These are phyloP conservation scores for Eulithis prunata DNA, from an alignment of 2,888 invertebrate genomes.

Conservation along the genomic window DNA sequence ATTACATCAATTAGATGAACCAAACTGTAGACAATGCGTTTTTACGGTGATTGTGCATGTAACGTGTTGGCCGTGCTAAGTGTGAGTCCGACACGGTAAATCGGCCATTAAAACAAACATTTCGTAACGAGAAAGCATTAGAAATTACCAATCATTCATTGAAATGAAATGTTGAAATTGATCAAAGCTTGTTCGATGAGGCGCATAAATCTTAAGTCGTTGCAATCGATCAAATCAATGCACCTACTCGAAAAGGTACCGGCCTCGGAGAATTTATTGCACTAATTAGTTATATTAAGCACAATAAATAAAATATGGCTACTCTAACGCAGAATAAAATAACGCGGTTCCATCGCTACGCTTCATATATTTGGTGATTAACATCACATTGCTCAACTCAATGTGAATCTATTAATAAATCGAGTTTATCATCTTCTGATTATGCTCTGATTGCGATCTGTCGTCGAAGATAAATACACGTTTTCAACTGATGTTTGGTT, in stretches of 20 bases:
- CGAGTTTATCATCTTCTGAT: conserved; percentile 29
- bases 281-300: conserved; percentile 1
- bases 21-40: conserved; percentile 30
- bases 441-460: conserved; percentile 25
- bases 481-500: conserved; percentile 32
- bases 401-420: conserved; percentile 34
- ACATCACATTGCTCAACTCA: conserved; percentile 28
- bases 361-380: conserved; percentile 38
- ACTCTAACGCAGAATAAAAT: conserved; percentile 9
- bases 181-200: conserved; percentile 51
- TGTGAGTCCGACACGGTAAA: conserved; percentile 32
- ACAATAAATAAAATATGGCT: conserved; percentile 4
- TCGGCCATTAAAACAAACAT: conserved; percentile 45
- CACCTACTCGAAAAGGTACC: conserved; percentile 12
- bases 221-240: conserved; percentile 34
- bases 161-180: conserved; percentile 59
- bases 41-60: conserved; percentile 17
- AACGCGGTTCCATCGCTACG: conserved; percentile 30
- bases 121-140: conserved; percentile 39
- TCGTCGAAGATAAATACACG: conserved; percentile 28
- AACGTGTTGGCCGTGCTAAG: conserved; percentile 1
- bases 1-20: conserved; percentile 35
- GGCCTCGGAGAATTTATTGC: conserved; percentile 7
- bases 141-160: conserved; percentile 46
- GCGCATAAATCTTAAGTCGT: conserved; percentile 51